A percentile compares a stretch with the other conserved stretches of the same genome.
phyloP scores from a whole-genome alignment of 2,113 vertebrate genomes.

The Rhegmatorhina hoffmannsi region DNA sequence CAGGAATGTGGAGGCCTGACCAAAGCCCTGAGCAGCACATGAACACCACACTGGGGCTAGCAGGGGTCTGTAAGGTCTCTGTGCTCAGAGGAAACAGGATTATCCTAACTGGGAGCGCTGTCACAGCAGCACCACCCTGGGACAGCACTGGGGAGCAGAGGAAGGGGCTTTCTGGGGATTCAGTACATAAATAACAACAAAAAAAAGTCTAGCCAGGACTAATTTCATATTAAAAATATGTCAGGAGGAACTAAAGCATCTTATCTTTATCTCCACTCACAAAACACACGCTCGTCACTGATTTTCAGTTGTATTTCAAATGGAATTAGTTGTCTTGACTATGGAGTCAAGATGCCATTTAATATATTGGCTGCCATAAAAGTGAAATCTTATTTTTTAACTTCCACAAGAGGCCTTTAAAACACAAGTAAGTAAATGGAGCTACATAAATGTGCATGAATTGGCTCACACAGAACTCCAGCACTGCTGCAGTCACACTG shows the following conservation, averaged over 20 bases:
- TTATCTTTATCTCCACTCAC: background rate
- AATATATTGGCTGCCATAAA: background rate
- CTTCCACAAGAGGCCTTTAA: background rate
- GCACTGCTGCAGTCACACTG: background rate
- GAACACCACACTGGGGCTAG: fast-evolving
- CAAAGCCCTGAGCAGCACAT: background rate
- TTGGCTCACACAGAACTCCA: background rate
- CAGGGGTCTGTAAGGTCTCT: background rate
- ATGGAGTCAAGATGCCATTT: background rate
- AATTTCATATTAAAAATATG: background rate
- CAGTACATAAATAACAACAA: background rate
- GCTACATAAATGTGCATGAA: background rate
- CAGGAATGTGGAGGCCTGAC: fast-evolving
- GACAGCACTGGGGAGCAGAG: background rate
- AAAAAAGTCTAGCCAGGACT: background rate
- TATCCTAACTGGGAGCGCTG: fast-evolving
- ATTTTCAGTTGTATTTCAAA: background rate
- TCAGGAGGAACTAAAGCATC: background rate
- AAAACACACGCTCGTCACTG: background rate
- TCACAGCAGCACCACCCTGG: background rate
- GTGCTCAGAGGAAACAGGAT: background rate
- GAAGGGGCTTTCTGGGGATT: no score
- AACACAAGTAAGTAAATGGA: background rate
- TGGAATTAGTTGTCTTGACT: background rate
- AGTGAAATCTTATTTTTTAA: background rate